Base-by-base conservation (phyloP, 2,797 vertebrate species). In the Channa striata region DNA sequence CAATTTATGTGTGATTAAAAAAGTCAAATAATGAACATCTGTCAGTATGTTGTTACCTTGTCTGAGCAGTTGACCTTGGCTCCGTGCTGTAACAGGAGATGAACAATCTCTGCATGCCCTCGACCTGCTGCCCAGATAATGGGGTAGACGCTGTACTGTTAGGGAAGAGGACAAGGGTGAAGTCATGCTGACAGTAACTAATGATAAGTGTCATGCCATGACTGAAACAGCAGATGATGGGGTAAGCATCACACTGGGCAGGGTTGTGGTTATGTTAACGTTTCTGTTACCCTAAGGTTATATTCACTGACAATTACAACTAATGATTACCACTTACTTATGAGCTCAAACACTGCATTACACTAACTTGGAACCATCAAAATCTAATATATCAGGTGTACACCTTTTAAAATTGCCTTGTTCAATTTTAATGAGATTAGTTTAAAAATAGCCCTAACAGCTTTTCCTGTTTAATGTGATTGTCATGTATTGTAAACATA, bases 31-130 rank as follows among this genome's bases (percentile, higher is more conserved):
- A 72, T 58, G 16, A 78, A 70, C 68, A 73, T 81, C 56, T 70
- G 62, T 75, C 65, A 64, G 72, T n/a, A 16, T 62, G 49, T 52
- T 71, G 89, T 85, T 88, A 99, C 98, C 95, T 99, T 99, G 90
- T 99, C 98, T 23, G 97, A 99, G 87, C 98, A 99, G 94, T 99
- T 99, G 92, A 98, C 97, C 90, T 99, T 99, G 71, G 96, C 97
- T 66, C 96, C 97, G 8, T 97, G 85, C 64, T 96, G 94, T 73
- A 99, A 90, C 57, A 99, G 87, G n/a, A 97, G 95, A 77, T 95
- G 94, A 42, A 99, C 97, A 71, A 99, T 97, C 75, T 96, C 96
- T 0, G 94, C 95, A 11, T 99, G 97, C 74, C 98, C 98, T 61
- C 98, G 94, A 57, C 98, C 98, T 10, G 98, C 97, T 3, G 98